Percentiles rank a stretch among this genome's conserved stretches.
Conservation (phyloP, 1,140 invertebrate genomes). For the Drosophila rufa region DNA sequence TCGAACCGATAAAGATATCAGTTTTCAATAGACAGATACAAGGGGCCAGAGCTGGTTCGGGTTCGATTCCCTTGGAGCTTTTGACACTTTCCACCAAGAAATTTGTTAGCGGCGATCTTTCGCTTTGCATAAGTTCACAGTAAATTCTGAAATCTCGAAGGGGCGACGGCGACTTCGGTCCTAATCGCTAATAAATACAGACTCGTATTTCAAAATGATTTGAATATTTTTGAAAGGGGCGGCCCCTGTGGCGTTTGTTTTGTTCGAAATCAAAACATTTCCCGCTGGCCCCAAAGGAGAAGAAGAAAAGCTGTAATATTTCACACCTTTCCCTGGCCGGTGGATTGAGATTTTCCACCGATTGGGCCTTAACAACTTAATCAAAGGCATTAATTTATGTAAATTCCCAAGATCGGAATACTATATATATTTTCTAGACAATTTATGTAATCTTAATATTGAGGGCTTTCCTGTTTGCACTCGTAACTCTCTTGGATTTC, state of each 20-base stretch:
- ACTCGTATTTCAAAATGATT: slow-evolving; percentile 81
- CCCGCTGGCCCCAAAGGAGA: slow-evolving; percentile 26
- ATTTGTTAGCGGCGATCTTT: slow-evolving; percentile 52
- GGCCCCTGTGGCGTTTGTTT: slow-evolving; percentile 71
- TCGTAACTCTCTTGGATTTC: slow-evolving; percentile 4
- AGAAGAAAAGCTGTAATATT: slow-evolving; percentile 47
- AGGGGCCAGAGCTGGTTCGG: slow-evolving; percentile 17
- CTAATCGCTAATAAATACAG: slow-evolving; percentile 82
- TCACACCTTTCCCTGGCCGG: slow-evolving; percentile 34
- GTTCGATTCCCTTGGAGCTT: slow-evolving; percentile 18
- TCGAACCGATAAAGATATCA: slow-evolving; percentile 69
- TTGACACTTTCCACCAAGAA: slow-evolving; percentile 72
- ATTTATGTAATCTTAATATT: slow-evolving; percentile 57
- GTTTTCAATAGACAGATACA: slow-evolving; percentile 51
- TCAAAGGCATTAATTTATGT: slow-evolving; percentile 39
- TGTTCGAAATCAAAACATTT: slow-evolving; percentile 82
- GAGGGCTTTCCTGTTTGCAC: slow-evolving; percentile 24
- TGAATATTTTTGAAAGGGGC: slow-evolving; percentile 75
- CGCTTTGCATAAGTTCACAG: slow-evolving; percentile 80
- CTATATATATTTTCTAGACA: slow-evolving; percentile 18
- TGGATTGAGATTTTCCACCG: slow-evolving; percentile 3
- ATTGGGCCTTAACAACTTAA: slow-evolving; percentile 48
- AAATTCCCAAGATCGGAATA: slow-evolving; percentile 16
- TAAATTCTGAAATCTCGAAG: slow-evolving; percentile 66
- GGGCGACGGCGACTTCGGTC: neutral